These are phyloP conservation scores for Genyomyrus donnyi DNA, from an alignment of 2,113 vertebrate species.

Conservation along the genomic window DNA sequence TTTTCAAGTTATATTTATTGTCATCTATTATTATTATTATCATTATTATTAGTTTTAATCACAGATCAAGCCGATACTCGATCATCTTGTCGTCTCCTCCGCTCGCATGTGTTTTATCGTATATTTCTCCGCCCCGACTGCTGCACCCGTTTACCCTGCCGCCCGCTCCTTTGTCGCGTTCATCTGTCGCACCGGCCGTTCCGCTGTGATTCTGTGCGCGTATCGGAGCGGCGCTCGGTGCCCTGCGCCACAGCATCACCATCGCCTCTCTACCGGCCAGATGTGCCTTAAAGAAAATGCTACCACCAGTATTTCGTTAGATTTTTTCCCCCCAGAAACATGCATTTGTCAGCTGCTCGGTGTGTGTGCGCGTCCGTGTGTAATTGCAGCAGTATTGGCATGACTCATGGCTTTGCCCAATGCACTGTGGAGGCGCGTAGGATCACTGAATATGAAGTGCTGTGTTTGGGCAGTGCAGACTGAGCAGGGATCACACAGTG, in stretches of 20 bases:
- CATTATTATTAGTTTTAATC: not conserved
- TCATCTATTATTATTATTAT: not conserved
- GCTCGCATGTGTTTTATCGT: not conserved
- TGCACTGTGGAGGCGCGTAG: constrained; percentile 35
- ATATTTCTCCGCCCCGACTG: not conserved
- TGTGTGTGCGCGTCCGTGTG: constrained; percentile 22
- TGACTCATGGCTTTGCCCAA: constrained; percentile 56
- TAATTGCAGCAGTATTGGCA: constrained; percentile 45
- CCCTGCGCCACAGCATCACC: not conserved
- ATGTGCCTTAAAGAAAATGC: not conserved
- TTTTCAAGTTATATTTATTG: not conserved
- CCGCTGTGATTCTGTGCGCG: not conserved
- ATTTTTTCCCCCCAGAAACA: not conserved
- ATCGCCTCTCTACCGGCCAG: not conserved
- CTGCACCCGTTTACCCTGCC: not conserved
- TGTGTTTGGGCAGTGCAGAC: constrained; percentile 10
- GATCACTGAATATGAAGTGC: constrained; percentile 33
- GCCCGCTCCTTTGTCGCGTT: not conserved
- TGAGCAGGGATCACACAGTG: not conserved
- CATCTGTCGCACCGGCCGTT: not conserved
- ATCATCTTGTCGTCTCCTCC: not conserved
- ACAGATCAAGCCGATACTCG: not conserved
- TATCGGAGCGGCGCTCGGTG: not conserved
- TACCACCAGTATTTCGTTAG: not conserved
- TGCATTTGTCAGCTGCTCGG: not conserved